Evolutionary conservation across 2,113 vertebrate species (phyloP), one percentile per base, ranked within the genome.

Genomic region (Siphamia tubifer): DNA sequence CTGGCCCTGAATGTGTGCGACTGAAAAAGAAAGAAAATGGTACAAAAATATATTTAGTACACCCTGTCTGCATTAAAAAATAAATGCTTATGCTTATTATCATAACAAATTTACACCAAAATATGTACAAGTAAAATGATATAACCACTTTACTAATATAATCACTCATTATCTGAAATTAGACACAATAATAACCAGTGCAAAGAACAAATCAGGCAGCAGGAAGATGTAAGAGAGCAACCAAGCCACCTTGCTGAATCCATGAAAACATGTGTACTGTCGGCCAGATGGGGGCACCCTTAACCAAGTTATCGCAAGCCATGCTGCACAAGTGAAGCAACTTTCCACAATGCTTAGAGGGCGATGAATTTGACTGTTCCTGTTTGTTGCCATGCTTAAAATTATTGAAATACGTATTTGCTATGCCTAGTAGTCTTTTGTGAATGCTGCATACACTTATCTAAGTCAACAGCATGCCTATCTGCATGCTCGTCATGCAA

Each of bases 281-380:
- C 77, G 80, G 68, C 93, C 93, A 94, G 91, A 63, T 88, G 93
- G 93, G 92, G 93, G 92, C 93, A 90, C 75, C 86, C 90, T 93
- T 91, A 87, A 69, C 90, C 83, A 91, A 92, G 78, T 81, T 91
- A 92, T 93, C 83, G 86, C 72, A 67, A 48, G 20, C 6, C 54
- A 30, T 34, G 57, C 51, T 30, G 1, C 38, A 64, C 25, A 3
- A 49, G 17, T 23, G 34, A 30, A 32, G 34, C 39, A 56, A 53
- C 42, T 39, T 23, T 6, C 7, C 49, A 69, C 44, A 66, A 30
- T 52, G 15, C 16, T n/a, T 34, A 64, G 65, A 56, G 34, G 34
- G 25, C 23, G 21, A 43, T 48, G 16, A 47, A 39, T 4, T 9
- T 20, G 52, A 20, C 10, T 15, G 34, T 19, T n/a, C 34, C 17